Percentiles rank a stretch among this genome's conserved stretches.
Evolutionary conservation across 1,140 invertebrate species (phyloP).

Genomic region (Rhynchophorus ferrugineus): DNA sequence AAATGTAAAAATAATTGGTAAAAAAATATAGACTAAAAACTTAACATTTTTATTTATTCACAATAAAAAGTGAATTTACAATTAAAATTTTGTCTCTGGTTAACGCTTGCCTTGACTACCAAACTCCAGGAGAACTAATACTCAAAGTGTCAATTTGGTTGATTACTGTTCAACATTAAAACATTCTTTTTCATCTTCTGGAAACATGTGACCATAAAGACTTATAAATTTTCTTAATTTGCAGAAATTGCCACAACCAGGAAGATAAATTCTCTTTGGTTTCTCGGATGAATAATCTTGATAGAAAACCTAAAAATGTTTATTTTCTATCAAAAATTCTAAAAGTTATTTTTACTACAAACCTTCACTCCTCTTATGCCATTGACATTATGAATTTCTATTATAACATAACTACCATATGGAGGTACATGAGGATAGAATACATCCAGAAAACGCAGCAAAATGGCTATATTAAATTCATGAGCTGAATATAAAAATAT

Average conservation of each 20-base stretch:
- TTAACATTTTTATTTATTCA: too few relatives aligned
- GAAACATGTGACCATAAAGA: constrained; percentile 23
- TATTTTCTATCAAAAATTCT: neutral
- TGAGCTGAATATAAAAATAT: constrained; percentile 63
- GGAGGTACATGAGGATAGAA: constrained; percentile 55
- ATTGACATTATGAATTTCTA: constrained; percentile 26
- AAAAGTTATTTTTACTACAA: neutral
- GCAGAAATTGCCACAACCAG: constrained; percentile 33
- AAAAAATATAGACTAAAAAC: too few relatives aligned
- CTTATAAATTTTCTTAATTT: constrained; percentile 34
- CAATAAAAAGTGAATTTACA: too few relatives aligned
- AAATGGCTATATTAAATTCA: constrained; percentile 61
- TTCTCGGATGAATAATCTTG: constrained; percentile 21
- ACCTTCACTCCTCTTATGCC: constrained; percentile 22
- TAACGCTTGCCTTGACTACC: neutral
- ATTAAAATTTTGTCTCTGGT: too few relatives aligned
- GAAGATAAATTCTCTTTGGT: constrained; percentile 28
- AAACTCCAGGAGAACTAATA: neutral
- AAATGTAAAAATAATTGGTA: too few relatives aligned
- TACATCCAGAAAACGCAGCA: constrained; percentile 56
- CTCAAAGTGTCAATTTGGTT: neutral
- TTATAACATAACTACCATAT: constrained; percentile 43
- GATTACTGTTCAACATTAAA: constrained; percentile 10
- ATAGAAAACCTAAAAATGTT: constrained; percentile 31
- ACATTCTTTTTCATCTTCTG: constrained; percentile 18